Base-by-base conservation (phyloP, 2,888 invertebrate genomes). In the Hirudinaria manillensis region DNA sequence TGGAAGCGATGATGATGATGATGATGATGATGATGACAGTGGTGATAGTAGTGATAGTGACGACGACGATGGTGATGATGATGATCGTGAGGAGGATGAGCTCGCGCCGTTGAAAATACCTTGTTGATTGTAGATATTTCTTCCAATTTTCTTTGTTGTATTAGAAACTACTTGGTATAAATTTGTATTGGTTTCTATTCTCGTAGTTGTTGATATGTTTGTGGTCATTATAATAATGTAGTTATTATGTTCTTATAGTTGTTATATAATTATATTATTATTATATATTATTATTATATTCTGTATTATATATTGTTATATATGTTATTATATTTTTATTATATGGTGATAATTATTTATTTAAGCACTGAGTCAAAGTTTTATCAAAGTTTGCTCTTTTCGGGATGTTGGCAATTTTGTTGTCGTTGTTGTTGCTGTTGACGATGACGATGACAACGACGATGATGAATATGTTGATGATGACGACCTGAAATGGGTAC, bases 1-100 rank as follows among this genome's bases (percentile, higher is more conserved):
- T 70, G 70, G 38, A 38, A 6, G 38, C 36, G 70, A 70, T 70
- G 45, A 36, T 70, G 3, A 36, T 36, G 36, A 70, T 3, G 70
- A 70, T 70, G 45, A 70, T 70, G 45, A 45, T 70, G 70, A 70
- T 70, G 70, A 70, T 3, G 68, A 68, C 24, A 27, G 27, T 68
- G 36, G 21, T 68, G 68, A 68, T 68, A 1, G 29, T 68, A 19
- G 34, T 68, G 7, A 68, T 24, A 21, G 32, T 7, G 29, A 67
- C 24, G 67, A 67, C 29, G 13, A 24, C 7, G 27, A 68, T 68
- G 68, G 29, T 32, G 68, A 29, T 68, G 68, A 29, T 68, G 68
- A 68, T 68, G 68, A 68, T 68, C 10, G 36, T 32, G 36, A 10
- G 10, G 68, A 24, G 24, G 68, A n/a, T 32, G 36, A 34, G 19